A percentile compares a stretch with the other conserved stretches of the same genome.
phyloP scores from a whole-genome alignment of 2,888 invertebrate genomes.

The Lysandra coridon region DNA sequence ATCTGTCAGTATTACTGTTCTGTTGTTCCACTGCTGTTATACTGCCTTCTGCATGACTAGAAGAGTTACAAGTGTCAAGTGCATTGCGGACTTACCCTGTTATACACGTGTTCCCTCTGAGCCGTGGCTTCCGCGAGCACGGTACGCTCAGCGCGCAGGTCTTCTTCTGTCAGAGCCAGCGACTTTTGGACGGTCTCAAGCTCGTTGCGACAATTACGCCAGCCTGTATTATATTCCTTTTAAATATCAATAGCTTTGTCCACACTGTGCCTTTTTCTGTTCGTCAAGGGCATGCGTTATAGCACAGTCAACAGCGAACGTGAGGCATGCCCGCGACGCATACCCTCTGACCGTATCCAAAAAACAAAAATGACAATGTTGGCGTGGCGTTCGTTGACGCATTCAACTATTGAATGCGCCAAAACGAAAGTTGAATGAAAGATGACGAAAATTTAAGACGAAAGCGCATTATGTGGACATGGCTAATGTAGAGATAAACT shows the following conservation, averaged over 20 bases:
- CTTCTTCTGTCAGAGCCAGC: constrained; percentile 50
- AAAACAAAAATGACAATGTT: no score
- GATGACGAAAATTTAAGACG: no score
- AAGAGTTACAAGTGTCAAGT: neutral
- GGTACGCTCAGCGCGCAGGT: constrained; percentile 56
- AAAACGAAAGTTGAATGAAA: no score
- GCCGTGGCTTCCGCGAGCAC: constrained; percentile 52
- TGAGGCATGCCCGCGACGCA: no score
- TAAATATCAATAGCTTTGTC: neutral
- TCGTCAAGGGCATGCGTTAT: no score
- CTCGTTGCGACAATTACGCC: constrained; percentile 72
- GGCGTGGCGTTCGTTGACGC: no score
- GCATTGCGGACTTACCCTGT: constrained; percentile 46
- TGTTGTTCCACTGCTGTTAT: neutral
- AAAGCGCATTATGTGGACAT: no score
- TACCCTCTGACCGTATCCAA: no score
- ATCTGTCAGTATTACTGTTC: neutral
- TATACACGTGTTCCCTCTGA: constrained; percentile 54
- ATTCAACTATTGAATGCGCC: no score
- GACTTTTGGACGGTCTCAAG: constrained; percentile 57
- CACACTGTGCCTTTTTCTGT: no score
- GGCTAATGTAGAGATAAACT: no score
- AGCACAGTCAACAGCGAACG: no score
- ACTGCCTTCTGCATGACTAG: neutral
- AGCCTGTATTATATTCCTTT: constrained; percentile 48